Percentiles rank a stretch among this genome's conserved stretches.
These are phyloP conservation scores for Noctua janthe DNA, from an alignment of 2,888 invertebrate genomes.

Conservation along the genomic window DNA sequence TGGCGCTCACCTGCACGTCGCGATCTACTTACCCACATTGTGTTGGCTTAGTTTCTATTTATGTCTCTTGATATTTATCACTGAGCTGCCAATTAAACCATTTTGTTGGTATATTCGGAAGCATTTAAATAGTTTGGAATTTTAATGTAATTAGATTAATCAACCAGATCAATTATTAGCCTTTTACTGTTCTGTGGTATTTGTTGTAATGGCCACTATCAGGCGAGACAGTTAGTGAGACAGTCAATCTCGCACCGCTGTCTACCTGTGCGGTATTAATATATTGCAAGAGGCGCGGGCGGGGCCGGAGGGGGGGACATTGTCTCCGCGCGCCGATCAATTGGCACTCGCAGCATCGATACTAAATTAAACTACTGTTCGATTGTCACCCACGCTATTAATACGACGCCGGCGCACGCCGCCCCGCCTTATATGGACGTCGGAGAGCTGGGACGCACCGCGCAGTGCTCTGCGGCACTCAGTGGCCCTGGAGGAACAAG, in stretches of 20 bases:
- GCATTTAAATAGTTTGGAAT: conserved; percentile 21
- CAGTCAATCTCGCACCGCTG: conserved; percentile 6
- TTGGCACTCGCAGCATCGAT: conserved; percentile 63
- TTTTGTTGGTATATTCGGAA: not conserved
- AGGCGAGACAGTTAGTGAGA: not conserved
- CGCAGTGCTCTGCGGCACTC: not conserved
- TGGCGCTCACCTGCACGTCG: not conserved
- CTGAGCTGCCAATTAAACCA: conserved; percentile 13
- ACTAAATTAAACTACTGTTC: conserved; percentile 68
- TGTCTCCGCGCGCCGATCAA: conserved; percentile 55
- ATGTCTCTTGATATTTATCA: conserved; percentile 5
- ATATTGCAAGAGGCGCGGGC: conserved; percentile 17
- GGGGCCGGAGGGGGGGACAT: conserved; percentile 3
- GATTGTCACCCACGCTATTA: conserved; percentile 63
- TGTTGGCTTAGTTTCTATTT: conserved; percentile 16
- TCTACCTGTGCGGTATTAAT: conserved; percentile 52
- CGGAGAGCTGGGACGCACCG: not conserved
- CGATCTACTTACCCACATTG: conserved; percentile 19
- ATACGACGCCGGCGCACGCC: conserved; percentile 51
- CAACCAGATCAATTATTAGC: conserved; percentile 21
- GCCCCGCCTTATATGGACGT: conserved; percentile 60
- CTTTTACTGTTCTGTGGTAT: conserved; percentile 10
- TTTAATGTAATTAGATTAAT: conserved; percentile 20
- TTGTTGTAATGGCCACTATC: not conserved
- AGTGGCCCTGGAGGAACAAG: not conserved